phyloP scores from a whole-genome alignment of 2,888 invertebrate species.

The Cotesia congregata region DNA sequence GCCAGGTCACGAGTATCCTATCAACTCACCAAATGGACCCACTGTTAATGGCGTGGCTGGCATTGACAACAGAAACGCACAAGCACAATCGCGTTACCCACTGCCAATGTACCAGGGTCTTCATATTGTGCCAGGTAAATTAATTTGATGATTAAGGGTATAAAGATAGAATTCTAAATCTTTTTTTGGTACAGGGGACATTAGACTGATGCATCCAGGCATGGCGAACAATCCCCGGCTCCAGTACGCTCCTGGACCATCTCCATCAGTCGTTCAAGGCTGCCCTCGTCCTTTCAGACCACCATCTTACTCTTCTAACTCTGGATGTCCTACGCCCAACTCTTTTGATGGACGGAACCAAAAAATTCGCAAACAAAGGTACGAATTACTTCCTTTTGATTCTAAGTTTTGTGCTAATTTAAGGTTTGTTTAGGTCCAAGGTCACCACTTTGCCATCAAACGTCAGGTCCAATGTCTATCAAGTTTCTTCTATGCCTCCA shows the following conservation, averaged over 20 bases:
- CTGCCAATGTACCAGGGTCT: slow-evolving; percentile 69
- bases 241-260: slow-evolving; percentile 65
- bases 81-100: slow-evolving; percentile 67
- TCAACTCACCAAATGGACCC: slow-evolving; percentile 30
- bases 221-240: slow-evolving; percentile 63
- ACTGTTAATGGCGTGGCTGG: slow-evolving; percentile 49
- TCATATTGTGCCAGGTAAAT: slow-evolving; percentile 66
- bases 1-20: slow-evolving; percentile 64
- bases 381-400: neutral
- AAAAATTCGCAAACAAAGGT: slow-evolving; percentile 68
- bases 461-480: slow-evolving; percentile 63
- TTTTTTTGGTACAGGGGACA: slow-evolving; percentile 56
- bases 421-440: slow-evolving; percentile 61
- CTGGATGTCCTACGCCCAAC: slow-evolving; percentile 62
- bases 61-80: slow-evolving; percentile 64
- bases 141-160: neutral
- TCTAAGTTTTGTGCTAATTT: neutral
- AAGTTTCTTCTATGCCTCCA: slow-evolving; percentile 64
- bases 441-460: slow-evolving; percentile 63
- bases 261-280: slow-evolving; percentile 67
- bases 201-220: slow-evolving; percentile 67
- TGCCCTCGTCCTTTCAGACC: slow-evolving; percentile 66
- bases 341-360: slow-evolving; percentile 64
- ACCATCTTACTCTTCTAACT: slow-evolving; percentile 65
- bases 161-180: no score